Percentiles rank a stretch among this genome's conserved stretches.
Conservation (phyloP, 2,888 invertebrate species). For the Catocala nupta region DNA sequence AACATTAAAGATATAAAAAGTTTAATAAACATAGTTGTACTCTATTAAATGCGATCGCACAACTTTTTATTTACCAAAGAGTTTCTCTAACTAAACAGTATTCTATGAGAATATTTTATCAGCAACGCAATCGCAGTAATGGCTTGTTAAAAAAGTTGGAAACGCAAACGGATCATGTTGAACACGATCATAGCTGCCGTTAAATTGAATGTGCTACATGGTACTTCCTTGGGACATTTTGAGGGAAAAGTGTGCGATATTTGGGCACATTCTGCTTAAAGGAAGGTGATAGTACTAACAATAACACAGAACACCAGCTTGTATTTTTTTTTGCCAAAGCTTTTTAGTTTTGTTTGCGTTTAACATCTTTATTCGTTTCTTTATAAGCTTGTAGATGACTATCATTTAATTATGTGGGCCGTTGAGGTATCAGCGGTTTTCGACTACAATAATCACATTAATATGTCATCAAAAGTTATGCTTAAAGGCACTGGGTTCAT, state of each 20-base stretch:
- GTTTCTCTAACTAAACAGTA: conserved; percentile 12
- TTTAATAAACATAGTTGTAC: conserved; percentile 1
- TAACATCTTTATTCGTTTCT: too few relatives aligned
- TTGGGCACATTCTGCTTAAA: conserved; percentile 8
- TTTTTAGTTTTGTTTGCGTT: not conserved
- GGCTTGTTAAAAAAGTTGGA: conserved; percentile 45
- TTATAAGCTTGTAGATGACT: too few relatives aligned
- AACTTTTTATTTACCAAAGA: conserved; percentile 11
- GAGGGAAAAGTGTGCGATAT: not conserved
- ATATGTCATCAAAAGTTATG: too few relatives aligned
- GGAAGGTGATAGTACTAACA: conserved; percentile 8
- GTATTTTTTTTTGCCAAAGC: too few relatives aligned
- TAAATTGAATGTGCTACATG: conserved; percentile 21
- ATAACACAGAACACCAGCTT: not conserved
- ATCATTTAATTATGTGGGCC: too few relatives aligned
- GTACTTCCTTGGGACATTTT: conserved; percentile 19
- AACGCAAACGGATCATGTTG: conserved; percentile 31
- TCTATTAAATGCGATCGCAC: not conserved
- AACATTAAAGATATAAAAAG: conserved; percentile 16
- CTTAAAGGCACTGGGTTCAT: too few relatives aligned
- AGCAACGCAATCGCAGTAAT: conserved; percentile 23
- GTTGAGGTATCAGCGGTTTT: too few relatives aligned
- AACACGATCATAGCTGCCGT: conserved; percentile 25
- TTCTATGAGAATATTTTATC: conserved; percentile 25
- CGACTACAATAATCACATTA: too few relatives aligned